These are phyloP conservation scores for Drosophila pachea DNA, from an alignment of 1,140 invertebrate genomes.

Conservation along the genomic window DNA sequence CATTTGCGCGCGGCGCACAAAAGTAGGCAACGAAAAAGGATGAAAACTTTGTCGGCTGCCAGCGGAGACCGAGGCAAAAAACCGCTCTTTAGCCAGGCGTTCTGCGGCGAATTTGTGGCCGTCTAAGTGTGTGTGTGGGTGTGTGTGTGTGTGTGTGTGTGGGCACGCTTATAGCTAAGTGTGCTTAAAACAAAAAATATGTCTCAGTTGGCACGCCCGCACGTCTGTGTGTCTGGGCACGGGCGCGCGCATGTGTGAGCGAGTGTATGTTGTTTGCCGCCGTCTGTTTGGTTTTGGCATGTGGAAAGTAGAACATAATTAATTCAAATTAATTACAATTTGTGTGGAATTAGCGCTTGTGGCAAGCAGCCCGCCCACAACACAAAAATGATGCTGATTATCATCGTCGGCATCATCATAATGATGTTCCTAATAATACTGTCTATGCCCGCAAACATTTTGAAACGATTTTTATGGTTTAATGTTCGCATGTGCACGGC, in stretches of 20 bases:
- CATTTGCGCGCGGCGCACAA: conserved; percentile 11
- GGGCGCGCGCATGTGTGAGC: conserved; percentile 6
- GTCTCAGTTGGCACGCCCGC: conserved; percentile 41
- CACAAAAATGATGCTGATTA: conserved; percentile 25
- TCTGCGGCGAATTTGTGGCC: conserved; percentile 33
- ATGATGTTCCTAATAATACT: conserved; percentile 10
- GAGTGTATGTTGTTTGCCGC: conserved; percentile 10
- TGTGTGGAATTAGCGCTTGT: conserved; percentile 74
- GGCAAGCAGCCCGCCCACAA: conserved; percentile 44
- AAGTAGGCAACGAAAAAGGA: conserved; percentile 45
- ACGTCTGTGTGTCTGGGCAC: conserved; percentile 32
- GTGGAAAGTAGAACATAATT: conserved; percentile 74
- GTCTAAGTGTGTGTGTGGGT: conserved; percentile 1
- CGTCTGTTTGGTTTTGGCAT: conserved; percentile 61
- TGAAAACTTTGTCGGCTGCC: conserved; percentile 35
- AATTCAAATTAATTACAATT: conserved; percentile 78
- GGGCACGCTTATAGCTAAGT: conserved; percentile 17
- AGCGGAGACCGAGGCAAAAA: conserved; percentile 18
- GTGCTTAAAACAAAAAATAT: conserved; percentile 58
- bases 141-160: conserved; percentile 2
- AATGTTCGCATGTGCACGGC: conserved; percentile 24
- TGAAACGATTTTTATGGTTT: conserved; percentile 52
- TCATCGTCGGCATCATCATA: conserved; percentile 2
- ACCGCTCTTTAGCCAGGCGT: conserved; percentile 50
- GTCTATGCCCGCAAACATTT: conserved; percentile 29